Percentiles rank a stretch among this genome's conserved stretches.
phyloP scores from a whole-genome alignment of 1,140 invertebrate genomes.

The Tribolium castaneum region DNA sequence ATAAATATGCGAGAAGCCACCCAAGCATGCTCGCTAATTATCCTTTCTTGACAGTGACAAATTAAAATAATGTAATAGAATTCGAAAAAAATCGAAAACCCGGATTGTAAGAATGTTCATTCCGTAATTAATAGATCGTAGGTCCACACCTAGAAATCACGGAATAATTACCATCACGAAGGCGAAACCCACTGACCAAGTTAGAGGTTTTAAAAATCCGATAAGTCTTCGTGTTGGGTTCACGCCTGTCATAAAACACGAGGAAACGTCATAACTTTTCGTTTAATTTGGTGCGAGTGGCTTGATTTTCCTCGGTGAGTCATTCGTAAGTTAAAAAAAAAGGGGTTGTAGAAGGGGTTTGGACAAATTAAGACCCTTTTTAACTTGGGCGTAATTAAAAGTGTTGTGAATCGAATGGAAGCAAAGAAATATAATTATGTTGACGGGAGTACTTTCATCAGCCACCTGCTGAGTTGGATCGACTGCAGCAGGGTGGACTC shows the following conservation, averaged over 20 bases:
- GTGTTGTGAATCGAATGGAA: conserved; percentile 53
- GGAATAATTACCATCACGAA: conserved; percentile 1
- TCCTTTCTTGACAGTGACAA: too few species aligned
- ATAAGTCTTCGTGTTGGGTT: conserved; percentile 22
- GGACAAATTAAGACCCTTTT: conserved; percentile 52
- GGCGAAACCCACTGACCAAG: conserved; percentile 12
- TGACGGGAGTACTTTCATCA: conserved; percentile 55
- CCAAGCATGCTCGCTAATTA: too few species aligned
- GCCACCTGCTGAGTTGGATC: conserved; percentile 52
- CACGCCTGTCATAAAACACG: conserved; percentile 13
- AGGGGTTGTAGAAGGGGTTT: conserved; percentile 38
- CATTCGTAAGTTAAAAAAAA: neutral
- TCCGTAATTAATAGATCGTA: neutral
- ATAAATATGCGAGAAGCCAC: too few species aligned
- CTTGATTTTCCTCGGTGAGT: conserved; percentile 19
- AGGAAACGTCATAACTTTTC: conserved; percentile 21
- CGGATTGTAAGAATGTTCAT: neutral
- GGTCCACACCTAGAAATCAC: conserved; percentile 10
- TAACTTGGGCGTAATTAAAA: conserved; percentile 54
- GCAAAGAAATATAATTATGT: conserved; percentile 56
- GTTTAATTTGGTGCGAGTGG: conserved; percentile 23
- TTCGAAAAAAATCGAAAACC: too few species aligned
- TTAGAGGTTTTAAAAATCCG: conserved; percentile 13
- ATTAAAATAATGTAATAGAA: too few species aligned
- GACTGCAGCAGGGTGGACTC: conserved; percentile 17